Conservation (phyloP, 2,113 vertebrate genomes). For the Cheirogaleus medius region DNA sequence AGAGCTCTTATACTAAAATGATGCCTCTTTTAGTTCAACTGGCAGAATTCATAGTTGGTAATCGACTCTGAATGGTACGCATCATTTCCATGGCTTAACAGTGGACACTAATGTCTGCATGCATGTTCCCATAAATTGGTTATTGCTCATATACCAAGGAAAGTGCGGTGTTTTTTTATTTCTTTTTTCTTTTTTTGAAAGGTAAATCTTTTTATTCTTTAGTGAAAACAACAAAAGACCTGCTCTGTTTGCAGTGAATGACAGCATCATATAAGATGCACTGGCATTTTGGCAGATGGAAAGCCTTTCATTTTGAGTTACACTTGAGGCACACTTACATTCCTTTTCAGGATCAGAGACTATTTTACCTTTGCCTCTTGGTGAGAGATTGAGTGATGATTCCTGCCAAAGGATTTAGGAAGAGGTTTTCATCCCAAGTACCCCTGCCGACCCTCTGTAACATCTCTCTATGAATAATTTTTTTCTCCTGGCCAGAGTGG, state of each 20-base stretch:
- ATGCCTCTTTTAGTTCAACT: conserved; percentile 35
- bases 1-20: conserved; percentile 13
- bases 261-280: neutral
- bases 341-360: conserved; percentile 73
- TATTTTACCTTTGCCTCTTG: conserved; percentile 68
- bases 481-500: neutral
- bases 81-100: conserved; percentile 23
- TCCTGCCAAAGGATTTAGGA: conserved; percentile 3
- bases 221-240: neutral
- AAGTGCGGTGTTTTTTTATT: neutral
- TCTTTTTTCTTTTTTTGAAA: neutral
- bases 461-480: neutral
- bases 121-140: neutral
- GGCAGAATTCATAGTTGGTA: conserved; percentile 19
- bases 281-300: conserved; percentile 48
- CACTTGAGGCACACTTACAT: conserved; percentile 73
- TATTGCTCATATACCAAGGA: neutral
- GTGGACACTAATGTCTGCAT: neutral
- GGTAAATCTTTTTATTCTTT: neutral
- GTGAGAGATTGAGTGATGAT: neutral
- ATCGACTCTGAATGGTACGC: neutral
- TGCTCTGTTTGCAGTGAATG: conserved; percentile 14
- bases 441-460: neutral
- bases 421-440: neutral
- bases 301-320: conserved; percentile 64